Evolutionary conservation across 2,888 invertebrate genomes (phyloP), one percentile per base, ranked within the genome.

Genomic region (Oxystoma pomonae): DNA sequence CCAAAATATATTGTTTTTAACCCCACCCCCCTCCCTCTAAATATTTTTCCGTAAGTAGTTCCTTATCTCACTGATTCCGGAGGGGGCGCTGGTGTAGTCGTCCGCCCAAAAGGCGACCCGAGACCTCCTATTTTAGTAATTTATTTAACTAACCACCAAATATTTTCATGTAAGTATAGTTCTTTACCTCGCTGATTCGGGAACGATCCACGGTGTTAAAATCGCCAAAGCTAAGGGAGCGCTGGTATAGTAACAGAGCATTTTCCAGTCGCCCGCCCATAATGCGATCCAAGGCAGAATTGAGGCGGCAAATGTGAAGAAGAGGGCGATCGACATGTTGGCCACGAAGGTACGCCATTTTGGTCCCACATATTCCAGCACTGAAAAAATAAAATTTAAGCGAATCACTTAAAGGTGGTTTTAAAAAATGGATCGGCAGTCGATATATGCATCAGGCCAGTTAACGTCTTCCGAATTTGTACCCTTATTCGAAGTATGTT

Each of bases 341-440:
- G 94, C 94, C 0, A 94, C 94, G 76, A 94, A 91, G 0, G 94
- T 94, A 16, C 94, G 84, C 90, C 93, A 94, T 82, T 91, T 91
- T 50, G 93, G 94, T 12, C 94, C 94, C 1, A 94, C 93, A 80
- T 94, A 94, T 77, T 94, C 94, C 67, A 94, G 76, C 51, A 93
- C 94, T 94, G 80, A 16, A 83, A 83, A 17, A 71, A 56, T 64
- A 56, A 58, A 62, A 52, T 1, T 49, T 49, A 3, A 58, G 22
- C n/a, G n/a, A 1, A 16, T 50, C 50, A 55, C 9, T 20, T 55
- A n/a, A 16, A 16, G 7, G 16, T n/a, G 1, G 18, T 17, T 53
- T 50, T 12, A 50, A 50, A 50, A 50, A 50, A 50, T 16, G 9
- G 50, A 50, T n/a, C n/a, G n/a, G n/a, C n/a, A n/a, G n/a, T n/a